Evolutionary conservation across 2,113 vertebrate species (phyloP).

Genomic region (Peucedramus taeniatus): DNA sequence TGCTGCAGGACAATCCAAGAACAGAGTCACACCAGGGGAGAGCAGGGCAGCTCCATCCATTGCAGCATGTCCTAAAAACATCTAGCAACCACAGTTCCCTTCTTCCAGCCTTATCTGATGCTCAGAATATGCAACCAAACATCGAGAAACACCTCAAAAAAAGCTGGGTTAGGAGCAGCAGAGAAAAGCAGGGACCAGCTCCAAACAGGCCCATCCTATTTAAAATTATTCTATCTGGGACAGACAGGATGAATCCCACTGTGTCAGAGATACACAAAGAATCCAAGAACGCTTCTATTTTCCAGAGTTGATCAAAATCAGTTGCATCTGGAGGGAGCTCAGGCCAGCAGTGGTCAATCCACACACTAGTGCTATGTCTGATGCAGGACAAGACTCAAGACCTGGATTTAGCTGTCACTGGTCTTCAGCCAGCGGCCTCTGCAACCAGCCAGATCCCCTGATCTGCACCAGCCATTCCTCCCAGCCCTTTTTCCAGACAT

Average conservation of each 20-base stretch:
- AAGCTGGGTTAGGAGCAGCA: neutral
- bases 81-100: neutral
- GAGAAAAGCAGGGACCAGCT: neutral
- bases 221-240: neutral
- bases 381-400: neutral
- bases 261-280: neutral
- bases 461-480: neutral
- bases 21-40: neutral
- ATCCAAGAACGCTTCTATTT: neutral
- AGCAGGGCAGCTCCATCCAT: neutral
- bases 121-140: neutral
- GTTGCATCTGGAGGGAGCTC: neutral
- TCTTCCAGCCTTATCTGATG: neutral
- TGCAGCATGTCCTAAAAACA: neutral
- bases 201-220: neutral
- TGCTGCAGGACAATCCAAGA: slow-evolving; percentile 73
- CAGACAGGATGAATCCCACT: neutral
- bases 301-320: neutral
- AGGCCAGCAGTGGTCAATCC: neutral
- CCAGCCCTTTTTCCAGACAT: neutral
- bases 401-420: neutral
- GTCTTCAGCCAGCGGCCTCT: neutral
- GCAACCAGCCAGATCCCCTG: neutral
- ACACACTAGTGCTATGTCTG: neutral
- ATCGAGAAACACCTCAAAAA: neutral